Conservation (phyloP, 2,888 invertebrate genomes). For the Panzeria rudis region DNA sequence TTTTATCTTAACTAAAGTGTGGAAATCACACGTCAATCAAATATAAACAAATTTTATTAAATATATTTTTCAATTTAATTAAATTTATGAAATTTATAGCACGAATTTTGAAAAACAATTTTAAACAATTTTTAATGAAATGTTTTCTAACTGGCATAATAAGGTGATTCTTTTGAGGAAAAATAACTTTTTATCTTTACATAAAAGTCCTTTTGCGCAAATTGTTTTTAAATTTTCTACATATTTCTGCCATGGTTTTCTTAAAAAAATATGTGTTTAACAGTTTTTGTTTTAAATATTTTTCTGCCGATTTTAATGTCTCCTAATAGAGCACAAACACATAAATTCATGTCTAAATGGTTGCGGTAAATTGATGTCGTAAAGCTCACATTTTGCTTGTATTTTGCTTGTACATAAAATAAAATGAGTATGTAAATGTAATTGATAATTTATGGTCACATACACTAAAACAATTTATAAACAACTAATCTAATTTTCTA, state of each 20-base stretch:
- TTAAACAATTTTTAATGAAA: no score
- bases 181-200: no score
- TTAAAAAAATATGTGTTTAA: background rate
- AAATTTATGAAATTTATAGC: background rate
- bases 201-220: no score
- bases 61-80: background rate
- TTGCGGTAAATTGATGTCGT: background rate
- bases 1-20: slow-evolving; percentile 40
- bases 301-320: background rate
- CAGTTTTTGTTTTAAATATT: background rate
- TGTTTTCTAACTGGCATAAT: no score
- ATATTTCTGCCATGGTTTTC: background rate
- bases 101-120: background rate
- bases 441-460: slow-evolving; percentile 65
- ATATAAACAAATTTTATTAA: background rate
- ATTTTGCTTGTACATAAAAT: background rate
- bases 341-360: slow-evolving; percentile 19
- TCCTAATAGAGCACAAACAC: background rate
- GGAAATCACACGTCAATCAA: slow-evolving; percentile 35
- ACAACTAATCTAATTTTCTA: slow-evolving; percentile 55
- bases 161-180: no score
- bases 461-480: slow-evolving; percentile 51
- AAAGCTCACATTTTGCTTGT: background rate
- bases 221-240: background rate
- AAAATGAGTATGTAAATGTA: slow-evolving; percentile 43